Percentiles rank a stretch among this genome's conserved stretches.
phyloP scores from a whole-genome alignment of 2,797 vertebrate genomes.

The Sciaenops ocellatus region DNA sequence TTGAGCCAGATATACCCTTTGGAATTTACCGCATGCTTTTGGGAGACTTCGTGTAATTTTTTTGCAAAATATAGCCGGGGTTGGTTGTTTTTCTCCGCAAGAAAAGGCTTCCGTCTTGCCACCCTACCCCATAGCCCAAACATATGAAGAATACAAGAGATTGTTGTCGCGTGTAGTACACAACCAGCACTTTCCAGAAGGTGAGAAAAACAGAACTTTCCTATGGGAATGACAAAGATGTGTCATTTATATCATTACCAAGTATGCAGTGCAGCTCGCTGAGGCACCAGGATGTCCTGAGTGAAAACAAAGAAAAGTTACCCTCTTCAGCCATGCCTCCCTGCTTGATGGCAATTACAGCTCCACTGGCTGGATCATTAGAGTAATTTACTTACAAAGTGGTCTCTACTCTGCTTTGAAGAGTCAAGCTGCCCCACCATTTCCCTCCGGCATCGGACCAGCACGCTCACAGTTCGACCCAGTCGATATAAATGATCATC shows the following conservation, averaged over 20 bases:
- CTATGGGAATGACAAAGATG: background rate
- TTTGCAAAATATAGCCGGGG: no score
- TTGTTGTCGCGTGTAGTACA: no score
- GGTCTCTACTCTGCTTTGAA: constrained; percentile 64
- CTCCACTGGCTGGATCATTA: constrained; percentile 73
- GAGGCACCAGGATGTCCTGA: constrained; percentile 27
- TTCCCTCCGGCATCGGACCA: constrained; percentile 59
- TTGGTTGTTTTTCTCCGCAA: no score
- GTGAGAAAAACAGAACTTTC: background rate
- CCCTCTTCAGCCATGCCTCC: constrained; percentile 44
- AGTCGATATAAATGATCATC: constrained; percentile 72
- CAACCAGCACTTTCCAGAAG: no score
- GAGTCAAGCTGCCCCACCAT: constrained; percentile 54
- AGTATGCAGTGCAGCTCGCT: constrained; percentile 1
- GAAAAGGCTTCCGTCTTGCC: no score
- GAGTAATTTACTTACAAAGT: constrained; percentile 77
- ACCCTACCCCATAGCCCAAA: no score
- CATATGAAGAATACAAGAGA: no score
- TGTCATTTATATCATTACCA: constrained; percentile 21
- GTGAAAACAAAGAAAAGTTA: constrained; percentile 53
- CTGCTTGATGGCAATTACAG: constrained; percentile 72
- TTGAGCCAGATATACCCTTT: no score
- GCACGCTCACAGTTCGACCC: constrained; percentile 53
- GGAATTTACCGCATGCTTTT: no score
- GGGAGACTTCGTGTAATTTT: no score